These are phyloP conservation scores for Cassiopea andromeda DNA, from an alignment of 30 jellyfish, hydroid and myxozoan genomes.

Conservation along the genomic window DNA sequence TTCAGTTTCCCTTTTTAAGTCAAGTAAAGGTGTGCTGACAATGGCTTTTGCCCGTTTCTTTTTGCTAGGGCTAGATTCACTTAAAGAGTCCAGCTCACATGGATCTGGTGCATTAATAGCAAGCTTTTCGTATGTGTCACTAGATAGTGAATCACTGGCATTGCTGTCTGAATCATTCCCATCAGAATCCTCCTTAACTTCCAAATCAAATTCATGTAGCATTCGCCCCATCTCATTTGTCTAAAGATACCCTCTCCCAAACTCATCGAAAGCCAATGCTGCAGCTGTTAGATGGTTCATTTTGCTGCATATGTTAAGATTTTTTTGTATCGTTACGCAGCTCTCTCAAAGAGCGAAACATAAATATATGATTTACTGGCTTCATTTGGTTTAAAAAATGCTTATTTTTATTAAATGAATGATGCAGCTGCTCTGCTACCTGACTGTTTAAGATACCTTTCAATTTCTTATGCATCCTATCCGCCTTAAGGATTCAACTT, in stretches of 20 bases:
- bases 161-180: neutral
- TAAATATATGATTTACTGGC: constrained; percentile 3
- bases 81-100: too few relatives aligned
- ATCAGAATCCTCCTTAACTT: neutral
- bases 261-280: neutral
- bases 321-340: neutral
- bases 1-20: neutral
- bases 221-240: neutral
- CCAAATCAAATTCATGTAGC: neutral
- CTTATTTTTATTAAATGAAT: neutral
- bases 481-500: constrained; percentile 37
- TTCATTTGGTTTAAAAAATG: constrained; percentile 8
- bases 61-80: neutral
- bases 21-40: neutral
- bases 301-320: neutral
- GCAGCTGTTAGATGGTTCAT: neutral
- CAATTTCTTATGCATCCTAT: constrained; percentile 23
- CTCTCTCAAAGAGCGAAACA: neutral
- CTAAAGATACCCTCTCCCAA: neutral
- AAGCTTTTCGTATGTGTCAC: neutral
- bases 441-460: constrained; percentile 29
- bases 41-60: neutral
- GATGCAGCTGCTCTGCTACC: constrained; percentile 48
- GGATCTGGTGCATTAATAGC: neutral
- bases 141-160: neutral